Conservation (phyloP, 2,113 vertebrate species). For the Daubentonia madagascariensis region DNA sequence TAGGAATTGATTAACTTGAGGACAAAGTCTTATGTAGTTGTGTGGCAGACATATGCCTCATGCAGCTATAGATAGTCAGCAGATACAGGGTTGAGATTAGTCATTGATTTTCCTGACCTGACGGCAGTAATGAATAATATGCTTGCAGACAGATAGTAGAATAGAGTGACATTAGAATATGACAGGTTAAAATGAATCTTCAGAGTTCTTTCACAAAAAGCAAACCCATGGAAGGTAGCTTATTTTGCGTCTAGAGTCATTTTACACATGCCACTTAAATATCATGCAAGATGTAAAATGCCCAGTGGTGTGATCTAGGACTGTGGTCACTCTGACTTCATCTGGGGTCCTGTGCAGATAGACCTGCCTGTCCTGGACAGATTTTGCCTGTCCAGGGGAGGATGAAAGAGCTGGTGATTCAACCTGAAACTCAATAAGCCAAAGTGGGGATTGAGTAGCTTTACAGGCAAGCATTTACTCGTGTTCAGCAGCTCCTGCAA, state of each 20-base stretch:
- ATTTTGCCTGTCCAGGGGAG: background rate
- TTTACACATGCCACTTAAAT: background rate
- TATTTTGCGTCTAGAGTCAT: background rate
- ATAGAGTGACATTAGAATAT: background rate
- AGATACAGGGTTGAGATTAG: background rate
- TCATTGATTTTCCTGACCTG: background rate
- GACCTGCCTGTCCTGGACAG: too few species aligned
- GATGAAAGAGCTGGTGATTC: background rate
- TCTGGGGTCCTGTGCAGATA: rapidly evolving
- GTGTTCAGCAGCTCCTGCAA: background rate
- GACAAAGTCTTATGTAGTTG: background rate
- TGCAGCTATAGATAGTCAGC: background rate
- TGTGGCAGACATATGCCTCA: background rate
- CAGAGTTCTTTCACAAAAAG: background rate
- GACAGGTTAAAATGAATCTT: too few species aligned
- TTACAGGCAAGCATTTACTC: background rate
- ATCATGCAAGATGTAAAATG: too few species aligned
- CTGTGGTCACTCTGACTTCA: rapidly evolving
- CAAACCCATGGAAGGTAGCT: background rate
- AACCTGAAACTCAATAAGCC: background rate
- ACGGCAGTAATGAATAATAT: background rate
- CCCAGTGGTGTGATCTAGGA: background rate
- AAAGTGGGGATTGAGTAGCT: rapidly evolving
- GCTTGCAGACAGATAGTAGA: background rate
- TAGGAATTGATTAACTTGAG: background rate